Conservation (phyloP, 1,140 invertebrate genomes). For the Zaprionus africanus region DNA sequence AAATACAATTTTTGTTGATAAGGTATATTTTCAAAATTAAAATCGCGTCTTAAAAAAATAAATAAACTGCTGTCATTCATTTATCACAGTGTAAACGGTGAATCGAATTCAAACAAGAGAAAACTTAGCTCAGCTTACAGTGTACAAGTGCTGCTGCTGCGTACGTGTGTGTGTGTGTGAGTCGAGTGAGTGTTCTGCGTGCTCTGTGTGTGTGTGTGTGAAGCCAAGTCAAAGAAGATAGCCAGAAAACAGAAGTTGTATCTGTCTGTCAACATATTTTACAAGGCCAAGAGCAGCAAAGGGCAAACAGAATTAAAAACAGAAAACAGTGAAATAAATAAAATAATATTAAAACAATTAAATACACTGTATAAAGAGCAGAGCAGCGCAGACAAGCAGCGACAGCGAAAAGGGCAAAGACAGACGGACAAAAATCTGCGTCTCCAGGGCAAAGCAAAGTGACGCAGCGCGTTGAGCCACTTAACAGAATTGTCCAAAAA, state of each 20-base stretch:
- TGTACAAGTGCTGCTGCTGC: slow-evolving; percentile 13
- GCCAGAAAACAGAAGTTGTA: slow-evolving; percentile 44
- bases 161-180: background rate
- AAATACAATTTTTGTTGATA: slow-evolving; percentile 39
- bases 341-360: slow-evolving; percentile 18
- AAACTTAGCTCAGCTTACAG: slow-evolving; percentile 35
- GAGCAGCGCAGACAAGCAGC: background rate
- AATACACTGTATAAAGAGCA: background rate
- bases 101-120: slow-evolving; percentile 4
- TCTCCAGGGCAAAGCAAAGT: slow-evolving; percentile 15
- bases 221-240: slow-evolving; percentile 42
- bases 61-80: slow-evolving; percentile 8
- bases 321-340: slow-evolving; percentile 6
- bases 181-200: slow-evolving; percentile 1
- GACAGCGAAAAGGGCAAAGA: slow-evolving; percentile 24
- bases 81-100: background rate
- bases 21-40: slow-evolving; percentile 10
- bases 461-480: slow-evolving; percentile 20
- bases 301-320: slow-evolving; percentile 17
- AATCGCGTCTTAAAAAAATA: slow-evolving; percentile 8
- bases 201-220: slow-evolving; percentile 10
- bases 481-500: slow-evolving; percentile 2
- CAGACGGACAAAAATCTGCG: slow-evolving; percentile 21
- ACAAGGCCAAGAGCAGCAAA: slow-evolving; percentile 32
- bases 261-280: slow-evolving; percentile 48